Percentiles rank a stretch among this genome's conserved stretches.
Evolutionary conservation across 1,140 invertebrate species (phyloP).

Genomic region (Lepidostoma basale): DNA sequence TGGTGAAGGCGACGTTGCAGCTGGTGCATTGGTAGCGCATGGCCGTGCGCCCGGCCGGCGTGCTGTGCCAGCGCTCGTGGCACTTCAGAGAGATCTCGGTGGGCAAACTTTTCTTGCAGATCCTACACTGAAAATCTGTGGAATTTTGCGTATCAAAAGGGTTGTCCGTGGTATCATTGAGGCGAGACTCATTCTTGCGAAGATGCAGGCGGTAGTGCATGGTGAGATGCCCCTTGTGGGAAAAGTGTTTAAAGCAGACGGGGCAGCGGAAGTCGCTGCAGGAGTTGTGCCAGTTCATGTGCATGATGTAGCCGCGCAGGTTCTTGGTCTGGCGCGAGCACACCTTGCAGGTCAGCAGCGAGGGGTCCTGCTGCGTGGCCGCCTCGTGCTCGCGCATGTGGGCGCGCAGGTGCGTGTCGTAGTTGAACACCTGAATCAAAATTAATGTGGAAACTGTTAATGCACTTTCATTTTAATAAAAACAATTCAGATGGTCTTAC

Average conservation of each 20-base stretch:
- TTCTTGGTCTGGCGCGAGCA: slow-evolving; percentile 57
- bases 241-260: slow-evolving; percentile 56
- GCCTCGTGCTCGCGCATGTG: slow-evolving; percentile 57
- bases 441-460: no score
- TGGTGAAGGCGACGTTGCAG: slow-evolving; percentile 55
- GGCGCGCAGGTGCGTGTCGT: slow-evolving; percentile 55
- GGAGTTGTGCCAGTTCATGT: slow-evolving; percentile 59
- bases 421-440: slow-evolving; percentile 54
- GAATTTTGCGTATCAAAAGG: slow-evolving; percentile 41
- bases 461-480: no score
- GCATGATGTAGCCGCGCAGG: slow-evolving; percentile 55
- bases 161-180: slow-evolving; percentile 1
- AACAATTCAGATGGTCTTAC: no score
- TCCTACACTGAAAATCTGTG: slow-evolving; percentile 50
- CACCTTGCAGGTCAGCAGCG: slow-evolving; percentile 53
- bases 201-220: slow-evolving; percentile 57
- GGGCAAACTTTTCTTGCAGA: slow-evolving; percentile 56
- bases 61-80: slow-evolving; percentile 55
- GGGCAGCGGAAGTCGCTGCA: slow-evolving; percentile 57
- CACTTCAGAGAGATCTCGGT: slow-evolving; percentile 54
- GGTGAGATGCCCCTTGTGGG: slow-evolving; percentile 53
- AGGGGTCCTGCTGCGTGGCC: slow-evolving; percentile 54
- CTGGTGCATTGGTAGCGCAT: slow-evolving; percentile 53
- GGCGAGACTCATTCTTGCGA: slow-evolving; percentile 41
- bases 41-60: slow-evolving; percentile 50